Base-by-base conservation (phyloP, 2,888 invertebrate genomes). In the Noctua janthe region DNA sequence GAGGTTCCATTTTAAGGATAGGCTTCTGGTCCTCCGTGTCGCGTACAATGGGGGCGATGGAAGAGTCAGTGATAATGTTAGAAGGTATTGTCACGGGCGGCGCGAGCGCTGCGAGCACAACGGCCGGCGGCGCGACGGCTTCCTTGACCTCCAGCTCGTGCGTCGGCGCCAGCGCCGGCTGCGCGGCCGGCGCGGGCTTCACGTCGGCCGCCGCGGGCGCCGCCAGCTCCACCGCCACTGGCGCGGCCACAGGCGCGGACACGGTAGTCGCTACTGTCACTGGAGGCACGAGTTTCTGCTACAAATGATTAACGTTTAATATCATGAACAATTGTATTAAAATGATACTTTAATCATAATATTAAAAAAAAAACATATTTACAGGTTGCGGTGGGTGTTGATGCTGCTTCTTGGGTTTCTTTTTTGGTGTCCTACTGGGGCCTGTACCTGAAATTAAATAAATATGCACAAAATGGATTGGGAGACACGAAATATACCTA, bases 341-440 rank as follows among this genome's bases (percentile, higher is more conserved):
- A 49, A 51, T 15, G 23, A 43, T 43, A 23, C 10, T 20, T 67
- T 47, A n/a, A 69, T 66, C 47, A 64, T 62, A 39, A 86, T 66
- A 59, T n/a, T 29, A 29, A 29, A 71, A 84, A 85, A 75, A 75
- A 72, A 54, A 93, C 83, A 95, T 94, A 97, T 97, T 95, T 96
- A 97, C 96, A 95, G 97, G 72, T 76, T 92, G 92, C 20, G 94
- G 92, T 51, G 93, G 92, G 71, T 94, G 95, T 81, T 94, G 95
- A 23, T 92, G 87, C 85, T 94, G 94, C 88, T 96, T 97, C 92
- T 96, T 97, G 59, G 92, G 87, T 93, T 97, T 97, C 93, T 97
- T 97, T 93, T 97, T 97, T 29, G 95, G 94, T 70, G 95, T 95
- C 91, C 96, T 94, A 78, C 94, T 95, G 39, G 94, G 91, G 69